Evolutionary conservation across 2,888 invertebrate species (phyloP), one percentile per base, ranked within the genome.

Genomic region (Drosophila testacea): DNA sequence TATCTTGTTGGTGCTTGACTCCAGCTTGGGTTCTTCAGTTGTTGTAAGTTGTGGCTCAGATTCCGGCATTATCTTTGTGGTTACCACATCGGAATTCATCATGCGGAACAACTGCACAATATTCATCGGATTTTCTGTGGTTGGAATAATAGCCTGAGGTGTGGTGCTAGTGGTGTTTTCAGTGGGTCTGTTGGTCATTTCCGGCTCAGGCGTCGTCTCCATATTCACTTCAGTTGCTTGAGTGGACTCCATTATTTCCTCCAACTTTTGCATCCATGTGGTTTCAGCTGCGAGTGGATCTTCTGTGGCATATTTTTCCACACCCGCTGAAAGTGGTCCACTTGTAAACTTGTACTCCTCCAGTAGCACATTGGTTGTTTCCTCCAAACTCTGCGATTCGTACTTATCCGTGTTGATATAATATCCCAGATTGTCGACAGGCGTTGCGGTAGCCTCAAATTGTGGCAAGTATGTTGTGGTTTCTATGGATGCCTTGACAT

Each of bases 401-500:
- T 47, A n/a, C 1, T 11, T 32, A 6, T 54, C 42, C 4, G 42
- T 69, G 22, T 46, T 51, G 4, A 16, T n/a, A 13, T 30, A 30
- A 30, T 22, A 41, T 2, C 16, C 36, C n/a, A 27, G 10, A 32
- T 22, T 52, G 42, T 13, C 38, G 10, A 47, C 10, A 1, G 22
- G 9, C 6, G 39, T 44, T 9, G 32, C 36, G n/a, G 46, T 46
- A 13, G 32, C 30, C 10, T 34, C 54, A 9, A 55, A 9, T 4
- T 34, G 30, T 1, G 66, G 60, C 30, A 52, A 7, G 10, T 39
- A 51, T 9, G 72, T 66, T 22, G 68, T 55, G 30, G 50, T 38
- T 11, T 51, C 62, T 0, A 41, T 22, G 6, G 9, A 11, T 2
- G n/a, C 22, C 1, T 41, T 22, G 0, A 16, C 16, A 1, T 57